Evolutionary conservation across 2,888 invertebrate species (phyloP).

Genomic region (Anthophora plumipes): DNA sequence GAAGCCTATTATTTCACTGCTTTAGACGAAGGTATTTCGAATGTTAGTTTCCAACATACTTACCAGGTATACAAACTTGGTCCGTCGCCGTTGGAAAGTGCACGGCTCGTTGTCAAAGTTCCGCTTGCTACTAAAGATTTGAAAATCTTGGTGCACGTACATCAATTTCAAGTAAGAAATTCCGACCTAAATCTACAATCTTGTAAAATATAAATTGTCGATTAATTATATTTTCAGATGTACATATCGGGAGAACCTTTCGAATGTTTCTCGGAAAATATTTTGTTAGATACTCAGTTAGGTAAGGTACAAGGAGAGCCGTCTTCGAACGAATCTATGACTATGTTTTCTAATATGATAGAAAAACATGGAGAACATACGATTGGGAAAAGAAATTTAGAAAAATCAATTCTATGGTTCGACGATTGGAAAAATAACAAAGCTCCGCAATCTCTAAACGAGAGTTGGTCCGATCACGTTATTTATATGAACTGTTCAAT

Average conservation of each 20-base stretch:
- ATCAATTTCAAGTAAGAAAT: slow-evolving; percentile 67
- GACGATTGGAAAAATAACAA: not conserved
- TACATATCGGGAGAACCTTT: slow-evolving; percentile 63
- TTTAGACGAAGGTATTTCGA: slow-evolving; percentile 47
- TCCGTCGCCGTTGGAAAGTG: slow-evolving; percentile 68
- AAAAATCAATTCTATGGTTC: not conserved
- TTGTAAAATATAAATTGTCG: not conserved
- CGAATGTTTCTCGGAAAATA: slow-evolving; percentile 60
- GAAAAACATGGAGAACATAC: not conserved
- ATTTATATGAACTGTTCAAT: slow-evolving; percentile 74
- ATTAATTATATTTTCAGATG: slow-evolving; percentile 55
- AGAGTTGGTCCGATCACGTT: slow-evolving; percentile 4
- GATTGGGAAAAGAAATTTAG: slow-evolving; percentile 12
- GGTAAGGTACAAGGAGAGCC: not conserved
- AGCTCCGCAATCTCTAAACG: not conserved
- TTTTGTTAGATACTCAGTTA: slow-evolving; percentile 7
- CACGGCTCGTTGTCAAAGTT: slow-evolving; percentile 65
- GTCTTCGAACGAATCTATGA: slow-evolving; percentile 4
- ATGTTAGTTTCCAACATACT: slow-evolving; percentile 73
- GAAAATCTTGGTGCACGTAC: slow-evolving; percentile 53
- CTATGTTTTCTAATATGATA: not conserved
- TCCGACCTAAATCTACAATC: not conserved
- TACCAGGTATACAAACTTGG: slow-evolving; percentile 76
- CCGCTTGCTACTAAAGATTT: slow-evolving; percentile 62
- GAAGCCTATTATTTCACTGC: slow-evolving; percentile 68